phyloP scores from a whole-genome alignment of 2,888 invertebrate species.

The Frankliniella fusca region DNA sequence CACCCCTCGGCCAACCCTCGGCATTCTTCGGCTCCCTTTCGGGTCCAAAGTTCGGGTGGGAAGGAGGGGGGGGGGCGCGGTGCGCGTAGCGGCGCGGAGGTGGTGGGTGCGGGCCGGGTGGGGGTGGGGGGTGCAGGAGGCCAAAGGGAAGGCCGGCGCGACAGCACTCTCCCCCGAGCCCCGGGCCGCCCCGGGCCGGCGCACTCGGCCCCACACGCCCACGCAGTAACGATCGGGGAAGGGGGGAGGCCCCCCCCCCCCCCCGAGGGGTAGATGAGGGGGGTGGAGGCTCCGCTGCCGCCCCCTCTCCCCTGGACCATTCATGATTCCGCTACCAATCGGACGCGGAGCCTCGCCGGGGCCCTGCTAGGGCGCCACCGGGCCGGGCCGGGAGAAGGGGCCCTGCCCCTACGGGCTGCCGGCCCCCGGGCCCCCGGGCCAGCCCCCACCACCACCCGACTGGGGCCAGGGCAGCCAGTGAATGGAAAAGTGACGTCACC shows the following conservation, averaged over 20 bases:
- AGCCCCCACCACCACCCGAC: neutral
- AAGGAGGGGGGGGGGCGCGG: too few relatives aligned
- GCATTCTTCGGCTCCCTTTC: neutral
- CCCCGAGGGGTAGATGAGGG: neutral
- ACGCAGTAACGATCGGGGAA: constrained; percentile 1
- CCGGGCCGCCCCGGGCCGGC: constrained; percentile 20
- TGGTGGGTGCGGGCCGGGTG: neutral
- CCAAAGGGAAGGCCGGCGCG: neutral
- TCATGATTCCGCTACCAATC: constrained; percentile 11
- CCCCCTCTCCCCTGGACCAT: neutral
- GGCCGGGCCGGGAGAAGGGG: neutral
- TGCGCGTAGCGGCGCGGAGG: too few relatives aligned
- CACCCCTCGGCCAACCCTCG: neutral
- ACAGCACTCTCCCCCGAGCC: constrained; percentile 8
- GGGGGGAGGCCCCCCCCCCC: neutral
- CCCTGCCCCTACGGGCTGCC: neutral
- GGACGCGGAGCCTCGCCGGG: neutral
- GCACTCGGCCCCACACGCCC: constrained; percentile 1
- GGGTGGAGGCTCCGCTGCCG: neutral
- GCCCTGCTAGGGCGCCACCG: neutral
- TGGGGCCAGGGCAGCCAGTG: neutral
- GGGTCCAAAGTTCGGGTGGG: too few relatives aligned
- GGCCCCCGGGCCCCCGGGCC: constrained; percentile 1
- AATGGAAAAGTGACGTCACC: constrained; percentile 19
- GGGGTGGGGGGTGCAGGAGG: neutral